These are phyloP conservation scores for Bellardia pandia DNA, from an alignment of 2,888 invertebrate genomes.

Conservation along the genomic window DNA sequence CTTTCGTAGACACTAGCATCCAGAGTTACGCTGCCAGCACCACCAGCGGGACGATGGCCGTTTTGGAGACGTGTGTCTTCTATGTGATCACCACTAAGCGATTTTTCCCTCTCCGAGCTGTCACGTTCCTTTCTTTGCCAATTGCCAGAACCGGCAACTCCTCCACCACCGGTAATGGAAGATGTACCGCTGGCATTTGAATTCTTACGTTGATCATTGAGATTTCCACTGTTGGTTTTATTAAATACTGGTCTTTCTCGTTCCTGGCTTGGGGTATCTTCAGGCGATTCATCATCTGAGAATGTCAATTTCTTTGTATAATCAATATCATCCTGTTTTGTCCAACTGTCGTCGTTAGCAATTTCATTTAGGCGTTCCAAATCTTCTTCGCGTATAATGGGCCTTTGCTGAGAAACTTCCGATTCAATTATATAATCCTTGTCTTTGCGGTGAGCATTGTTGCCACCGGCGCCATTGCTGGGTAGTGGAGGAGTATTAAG, in stretches of 20 bases:
- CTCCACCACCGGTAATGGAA: constrained; percentile 66
- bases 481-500: constrained; percentile 77
- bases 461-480: constrained; percentile 72
- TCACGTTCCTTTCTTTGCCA: constrained; percentile 75
- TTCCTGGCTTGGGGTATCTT: constrained; percentile 76
- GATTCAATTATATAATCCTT: constrained; percentile 84
- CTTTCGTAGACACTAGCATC: constrained; percentile 92
- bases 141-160: constrained; percentile 52
- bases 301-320: constrained; percentile 97
- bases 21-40: constrained; percentile 81
- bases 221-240: constrained; percentile 70
- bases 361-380: constrained; percentile 96
- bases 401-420: constrained; percentile 89
- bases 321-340: constrained; percentile 95
- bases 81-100: constrained; percentile 68
- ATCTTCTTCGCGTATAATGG: constrained; percentile 97
- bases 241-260: constrained; percentile 76
- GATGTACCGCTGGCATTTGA: constrained; percentile 75
- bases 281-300: constrained; percentile 93
- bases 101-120: constrained; percentile 73
- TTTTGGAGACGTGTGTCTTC: constrained; percentile 83
- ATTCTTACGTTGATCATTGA: constrained; percentile 75
- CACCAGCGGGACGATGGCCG: constrained; percentile 84
- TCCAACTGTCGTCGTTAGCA: constrained; percentile 95
- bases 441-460: constrained; percentile 76